These are phyloP conservation scores for Holacanthella duospinosa DNA, from an alignment of 2,888 invertebrate genomes.

Conservation along the genomic window DNA sequence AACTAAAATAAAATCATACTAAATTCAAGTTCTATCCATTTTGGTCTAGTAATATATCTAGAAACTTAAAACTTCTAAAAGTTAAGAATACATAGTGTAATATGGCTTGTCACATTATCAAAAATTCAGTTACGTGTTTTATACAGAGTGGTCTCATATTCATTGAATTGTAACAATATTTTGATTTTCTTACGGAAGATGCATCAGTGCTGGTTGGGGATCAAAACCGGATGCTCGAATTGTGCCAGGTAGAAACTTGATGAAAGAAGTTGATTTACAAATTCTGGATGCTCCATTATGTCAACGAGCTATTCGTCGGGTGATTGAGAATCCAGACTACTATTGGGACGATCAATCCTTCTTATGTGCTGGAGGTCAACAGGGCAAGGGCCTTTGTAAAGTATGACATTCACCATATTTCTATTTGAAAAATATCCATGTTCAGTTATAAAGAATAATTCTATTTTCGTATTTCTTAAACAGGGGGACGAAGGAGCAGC, in stretches of 20 bases:
- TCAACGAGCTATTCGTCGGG: slow-evolving; percentile 29
- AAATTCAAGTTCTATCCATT: neutral
- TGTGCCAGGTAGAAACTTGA: slow-evolving; percentile 22
- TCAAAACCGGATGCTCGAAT: slow-evolving; percentile 24
- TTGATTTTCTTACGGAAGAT: slow-evolving; percentile 14
- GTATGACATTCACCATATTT: slow-evolving; percentile 13
- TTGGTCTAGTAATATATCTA: neutral
- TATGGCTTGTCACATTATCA: neutral
- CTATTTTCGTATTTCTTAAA: slow-evolving; percentile 6
- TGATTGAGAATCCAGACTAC: slow-evolving; percentile 30
- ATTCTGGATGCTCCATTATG: slow-evolving; percentile 28
- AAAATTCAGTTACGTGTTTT: neutral
- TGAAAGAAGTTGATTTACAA: slow-evolving; percentile 36
- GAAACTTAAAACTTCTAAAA: neutral
- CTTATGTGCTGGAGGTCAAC: slow-evolving; percentile 35
- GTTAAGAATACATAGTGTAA: neutral
- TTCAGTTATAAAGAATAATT: slow-evolving; percentile 1
- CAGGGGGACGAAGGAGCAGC: slow-evolving; percentile 37
- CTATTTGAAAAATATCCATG: neutral
- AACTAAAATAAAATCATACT: slow-evolving; percentile 8
- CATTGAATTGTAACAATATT: too few relatives aligned
- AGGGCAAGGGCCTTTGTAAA: slow-evolving; percentile 35
- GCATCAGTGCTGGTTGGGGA: slow-evolving; percentile 35
- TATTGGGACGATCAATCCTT: slow-evolving; percentile 32
- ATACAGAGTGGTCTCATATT: too few relatives aligned